Evolutionary conservation across 2,888 invertebrate genomes (phyloP).

Genomic region (Microctonus hyperodae): DNA sequence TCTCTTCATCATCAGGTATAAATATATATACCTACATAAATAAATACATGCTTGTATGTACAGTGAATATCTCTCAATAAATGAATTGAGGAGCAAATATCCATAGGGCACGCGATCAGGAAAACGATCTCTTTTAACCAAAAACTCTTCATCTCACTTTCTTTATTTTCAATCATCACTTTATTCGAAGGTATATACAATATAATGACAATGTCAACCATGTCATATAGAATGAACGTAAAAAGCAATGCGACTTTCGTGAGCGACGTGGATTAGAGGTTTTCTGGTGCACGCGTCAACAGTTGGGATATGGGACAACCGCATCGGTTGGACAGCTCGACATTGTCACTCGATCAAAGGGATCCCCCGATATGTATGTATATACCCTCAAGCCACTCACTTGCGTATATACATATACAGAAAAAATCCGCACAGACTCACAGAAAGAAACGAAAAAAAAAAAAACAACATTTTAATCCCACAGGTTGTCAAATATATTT

Average conservation of each 20-base stretch:
- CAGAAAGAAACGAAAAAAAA: background rate
- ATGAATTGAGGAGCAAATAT: constrained; percentile 33
- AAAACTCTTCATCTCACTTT: background rate
- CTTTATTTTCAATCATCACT: constrained; percentile 17
- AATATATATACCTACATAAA: background rate
- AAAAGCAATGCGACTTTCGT: constrained; percentile 29
- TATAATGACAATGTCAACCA: constrained; percentile 26
- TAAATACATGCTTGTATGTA: background rate
- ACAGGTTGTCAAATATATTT: constrained; percentile 19
- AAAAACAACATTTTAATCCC: constrained; percentile 10
- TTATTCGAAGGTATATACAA: constrained; percentile 24
- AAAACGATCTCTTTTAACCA: constrained; percentile 20
- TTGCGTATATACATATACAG: background rate
- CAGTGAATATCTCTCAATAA: background rate
- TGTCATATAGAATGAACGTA: constrained; percentile 20
- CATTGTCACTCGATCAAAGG: constrained; percentile 30
- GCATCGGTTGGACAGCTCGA: constrained; percentile 31
- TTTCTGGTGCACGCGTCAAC: constrained; percentile 40
- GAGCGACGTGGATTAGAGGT: constrained; percentile 38
- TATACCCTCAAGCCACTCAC: constrained; percentile 19
- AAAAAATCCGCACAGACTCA: background rate
- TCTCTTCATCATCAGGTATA: constrained; percentile 23
- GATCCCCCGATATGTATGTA: constrained; percentile 12
- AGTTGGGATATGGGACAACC: constrained; percentile 21
- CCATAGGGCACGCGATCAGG: constrained; percentile 33